Conservation (phyloP, 1,140 invertebrate genomes). For the Carcinoscorpius rotundicauda region DNA sequence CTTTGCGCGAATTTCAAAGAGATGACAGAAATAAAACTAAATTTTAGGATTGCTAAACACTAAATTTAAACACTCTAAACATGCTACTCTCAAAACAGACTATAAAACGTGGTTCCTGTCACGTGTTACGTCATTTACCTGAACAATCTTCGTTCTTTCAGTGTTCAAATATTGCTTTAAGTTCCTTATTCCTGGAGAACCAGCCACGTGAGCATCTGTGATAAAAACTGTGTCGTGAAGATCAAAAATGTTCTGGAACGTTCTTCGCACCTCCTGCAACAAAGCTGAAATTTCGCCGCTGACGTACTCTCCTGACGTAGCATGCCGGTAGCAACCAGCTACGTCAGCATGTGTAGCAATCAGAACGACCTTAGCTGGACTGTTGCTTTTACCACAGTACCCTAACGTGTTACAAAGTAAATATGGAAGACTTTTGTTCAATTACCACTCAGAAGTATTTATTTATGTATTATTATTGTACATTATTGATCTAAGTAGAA, state of each 20-base stretch:
- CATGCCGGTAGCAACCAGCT: constrained; percentile 28
- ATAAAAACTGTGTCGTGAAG: constrained; percentile 43
- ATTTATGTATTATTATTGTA: no score
- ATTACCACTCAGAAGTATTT: no score
- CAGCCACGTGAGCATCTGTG: constrained; percentile 47
- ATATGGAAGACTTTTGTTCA: no score
- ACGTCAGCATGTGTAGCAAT: constrained; percentile 53
- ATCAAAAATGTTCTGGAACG: constrained; percentile 43
- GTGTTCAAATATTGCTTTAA: constrained; percentile 41
- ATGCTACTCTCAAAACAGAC: no score
- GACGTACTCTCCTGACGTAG: constrained; percentile 42
- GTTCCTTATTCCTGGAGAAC: constrained; percentile 43
- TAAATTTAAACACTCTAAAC: no score
- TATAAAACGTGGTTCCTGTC: no score
- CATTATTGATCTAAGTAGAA: no score
- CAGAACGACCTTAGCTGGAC: constrained; percentile 42
- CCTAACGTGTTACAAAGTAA: constrained; percentile 29
- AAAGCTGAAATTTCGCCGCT: constrained; percentile 43
- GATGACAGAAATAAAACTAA: no score
- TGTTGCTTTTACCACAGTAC: constrained; percentile 40
- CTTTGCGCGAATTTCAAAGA: no score
- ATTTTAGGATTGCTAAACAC: no score
- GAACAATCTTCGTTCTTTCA: constrained; percentile 35
- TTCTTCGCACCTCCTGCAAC: constrained; percentile 36
- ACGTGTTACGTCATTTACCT: constrained; percentile 29